These are phyloP conservation scores for Gorsachius goisagi DNA, from an alignment of 2,113 vertebrate genomes.

Conservation along the genomic window DNA sequence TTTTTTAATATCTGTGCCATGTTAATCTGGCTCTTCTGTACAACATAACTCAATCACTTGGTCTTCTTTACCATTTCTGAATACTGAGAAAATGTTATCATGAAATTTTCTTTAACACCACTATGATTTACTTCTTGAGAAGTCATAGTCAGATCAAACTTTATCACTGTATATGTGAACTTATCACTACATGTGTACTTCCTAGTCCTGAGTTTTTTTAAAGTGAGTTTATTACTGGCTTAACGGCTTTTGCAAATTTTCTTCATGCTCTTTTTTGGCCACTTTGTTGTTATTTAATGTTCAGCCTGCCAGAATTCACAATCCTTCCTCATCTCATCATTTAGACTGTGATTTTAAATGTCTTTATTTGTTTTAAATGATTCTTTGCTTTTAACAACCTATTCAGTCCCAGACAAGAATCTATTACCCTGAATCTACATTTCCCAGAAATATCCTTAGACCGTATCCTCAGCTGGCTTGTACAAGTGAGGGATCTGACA, in stretches of 20 bases:
- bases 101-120: neutral
- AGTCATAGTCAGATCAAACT: neutral
- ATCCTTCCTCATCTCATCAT: neutral
- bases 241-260: rapidly evolving
- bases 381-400: neutral
- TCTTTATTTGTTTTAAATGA: neutral
- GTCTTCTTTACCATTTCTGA: neutral
- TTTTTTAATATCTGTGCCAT: neutral
- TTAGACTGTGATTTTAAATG: neutral
- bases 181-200: neutral
- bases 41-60: neutral
- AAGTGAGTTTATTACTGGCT: neutral
- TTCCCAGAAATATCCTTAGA: neutral
- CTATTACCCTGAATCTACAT: neutral
- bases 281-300: neutral
- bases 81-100: neutral
- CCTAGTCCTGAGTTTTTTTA: neutral
- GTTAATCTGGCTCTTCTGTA: neutral
- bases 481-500: neutral
- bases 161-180: neutral
- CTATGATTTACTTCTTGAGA: neutral
- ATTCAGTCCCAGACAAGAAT: neutral
- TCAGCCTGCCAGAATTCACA: neutral
- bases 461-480: neutral
- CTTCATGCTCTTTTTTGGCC: neutral